Base-by-base conservation (phyloP, 1,140 invertebrate genomes). In the Himalopsyche phryganea region DNA sequence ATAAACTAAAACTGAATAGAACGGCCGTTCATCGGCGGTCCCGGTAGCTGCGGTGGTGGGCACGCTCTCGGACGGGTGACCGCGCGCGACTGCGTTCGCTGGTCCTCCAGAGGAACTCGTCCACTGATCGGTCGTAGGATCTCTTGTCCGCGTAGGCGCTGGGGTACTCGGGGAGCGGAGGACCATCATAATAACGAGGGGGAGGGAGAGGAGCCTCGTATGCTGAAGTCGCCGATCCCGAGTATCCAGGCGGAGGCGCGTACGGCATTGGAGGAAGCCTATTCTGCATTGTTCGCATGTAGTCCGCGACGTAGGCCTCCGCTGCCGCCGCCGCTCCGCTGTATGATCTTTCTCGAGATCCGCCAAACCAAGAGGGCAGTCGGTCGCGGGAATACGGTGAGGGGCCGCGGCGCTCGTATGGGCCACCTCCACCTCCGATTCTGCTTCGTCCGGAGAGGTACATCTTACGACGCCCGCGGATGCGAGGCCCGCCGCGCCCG, bases 41-140 rank as follows among this genome's bases (percentile, higher is more conserved):
- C 62, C 75, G 71, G 63, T 78, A 78, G 36, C 73, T 74, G 56
- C 75, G 72, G 47, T 76, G 73, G 41, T 70, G 67, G 46, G 84
- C 79, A 51, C 83, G 79, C 32, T 79, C 75, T 36, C 80, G 72
- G 58, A 77, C 80, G 17, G 59, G 84, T 79, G 60, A 83, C 77
- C 41, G 79, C 74, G 52, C 80, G 55, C 76, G 76, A 42, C 78
- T 79, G 42, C 83, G 73, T 57, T 85, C 85, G 55, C 76, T 81
- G 50, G 90, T 94, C 67, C 92, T 84, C 82, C 92, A 90, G 41
- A 94, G 76, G 71, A 94, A 94, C 69, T 94, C 91, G 71, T 93
- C 91, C 20, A 96, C 92, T 54, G 91, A 92, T 42, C 92, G 83
- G 69, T 95, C 91, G 73, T 94, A 94, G 20, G 85, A 88, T 20